Conservation (phyloP, 2,888 invertebrate species). For the Hololepta plana region DNA sequence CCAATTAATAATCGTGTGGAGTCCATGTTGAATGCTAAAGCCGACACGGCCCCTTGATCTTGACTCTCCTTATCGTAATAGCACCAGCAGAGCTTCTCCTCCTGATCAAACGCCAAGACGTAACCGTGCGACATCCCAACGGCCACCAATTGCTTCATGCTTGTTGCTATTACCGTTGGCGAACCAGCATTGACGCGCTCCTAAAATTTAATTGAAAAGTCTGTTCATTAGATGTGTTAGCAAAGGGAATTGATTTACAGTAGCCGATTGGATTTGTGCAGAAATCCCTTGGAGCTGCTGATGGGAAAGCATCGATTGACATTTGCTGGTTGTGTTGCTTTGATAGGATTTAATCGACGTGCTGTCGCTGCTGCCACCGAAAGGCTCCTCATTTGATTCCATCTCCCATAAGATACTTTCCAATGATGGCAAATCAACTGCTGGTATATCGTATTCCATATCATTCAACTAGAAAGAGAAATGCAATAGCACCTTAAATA, state of each 20-base stretch:
- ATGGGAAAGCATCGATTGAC: conserved; percentile 54
- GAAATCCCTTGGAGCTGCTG: conserved; percentile 76
- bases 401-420: conserved; percentile 68
- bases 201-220: conserved; percentile 28
- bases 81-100: conserved; percentile 83
- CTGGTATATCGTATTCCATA: conserved; percentile 59
- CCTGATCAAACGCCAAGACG: conserved; percentile 67
- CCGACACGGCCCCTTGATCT: conserved; percentile 63
- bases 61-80: conserved; percentile 46
- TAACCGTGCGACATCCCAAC: conserved; percentile 90
- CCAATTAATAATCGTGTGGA: conserved; percentile 71
- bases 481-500: no score
- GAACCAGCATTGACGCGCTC: conserved; percentile 79
- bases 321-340: conserved; percentile 27
- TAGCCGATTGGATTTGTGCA: conserved; percentile 71
- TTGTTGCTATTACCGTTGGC: conserved; percentile 68
- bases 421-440: conserved; percentile 57
- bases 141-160: conserved; percentile 60
- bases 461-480: conserved; percentile 64
- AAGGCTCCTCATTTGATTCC: conserved; percentile 43
- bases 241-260: conserved; percentile 33
- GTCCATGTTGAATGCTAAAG: conserved; percentile 74
- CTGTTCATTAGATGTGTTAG: no score
- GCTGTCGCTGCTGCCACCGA: conserved; percentile 39
- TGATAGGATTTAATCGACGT: conserved; percentile 33